Percentiles rank a stretch among this genome's conserved stretches.
These are phyloP conservation scores for Drosophila paulistorum DNA, from an alignment of 1,140 invertebrate genomes.

Conservation along the genomic window DNA sequence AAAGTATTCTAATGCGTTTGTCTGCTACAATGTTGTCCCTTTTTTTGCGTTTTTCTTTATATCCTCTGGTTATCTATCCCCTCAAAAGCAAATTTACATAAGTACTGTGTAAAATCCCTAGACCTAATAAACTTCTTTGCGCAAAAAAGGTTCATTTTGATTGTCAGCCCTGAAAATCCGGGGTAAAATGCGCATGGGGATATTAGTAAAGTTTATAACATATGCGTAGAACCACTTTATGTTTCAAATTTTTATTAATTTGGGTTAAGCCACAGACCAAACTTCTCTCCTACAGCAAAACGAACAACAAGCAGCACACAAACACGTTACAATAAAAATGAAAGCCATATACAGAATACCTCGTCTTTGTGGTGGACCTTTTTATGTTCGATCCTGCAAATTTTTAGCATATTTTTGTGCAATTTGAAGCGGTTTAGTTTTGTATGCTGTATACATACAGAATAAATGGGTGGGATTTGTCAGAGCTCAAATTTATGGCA, in stretches of 20 bases:
- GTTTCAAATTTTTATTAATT: constrained; percentile 74
- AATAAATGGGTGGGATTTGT: constrained; percentile 50
- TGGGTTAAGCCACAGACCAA: constrained; percentile 66
- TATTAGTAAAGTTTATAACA: constrained; percentile 64
- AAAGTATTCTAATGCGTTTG: constrained; percentile 16
- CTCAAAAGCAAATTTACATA: constrained; percentile 59
- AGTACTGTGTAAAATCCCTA: constrained; percentile 34
- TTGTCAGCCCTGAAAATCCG: constrained; percentile 32
- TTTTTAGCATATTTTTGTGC: constrained; percentile 73
- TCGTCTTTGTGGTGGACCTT: constrained; percentile 39
- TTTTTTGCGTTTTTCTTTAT: constrained; percentile 12
- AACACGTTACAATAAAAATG: constrained; percentile 52
- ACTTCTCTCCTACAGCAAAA: constrained; percentile 23
- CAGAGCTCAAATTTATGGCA: constrained; percentile 71
- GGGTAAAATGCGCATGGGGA: constrained; percentile 31
- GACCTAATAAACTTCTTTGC: constrained; percentile 66
- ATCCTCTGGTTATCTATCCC: constrained; percentile 2
- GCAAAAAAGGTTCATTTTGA: constrained; percentile 60
- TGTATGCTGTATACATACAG: constrained; percentile 11
- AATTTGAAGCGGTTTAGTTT: constrained; percentile 77
- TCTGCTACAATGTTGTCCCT: constrained; percentile 2
- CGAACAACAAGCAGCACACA: constrained; percentile 18
- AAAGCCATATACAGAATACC: constrained; percentile 21
- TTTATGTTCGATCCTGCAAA: constrained; percentile 45
- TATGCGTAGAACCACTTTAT: constrained; percentile 71